Evolutionary conservation across 2,888 invertebrate species (phyloP).

Genomic region (Orthosia gracilis): DNA sequence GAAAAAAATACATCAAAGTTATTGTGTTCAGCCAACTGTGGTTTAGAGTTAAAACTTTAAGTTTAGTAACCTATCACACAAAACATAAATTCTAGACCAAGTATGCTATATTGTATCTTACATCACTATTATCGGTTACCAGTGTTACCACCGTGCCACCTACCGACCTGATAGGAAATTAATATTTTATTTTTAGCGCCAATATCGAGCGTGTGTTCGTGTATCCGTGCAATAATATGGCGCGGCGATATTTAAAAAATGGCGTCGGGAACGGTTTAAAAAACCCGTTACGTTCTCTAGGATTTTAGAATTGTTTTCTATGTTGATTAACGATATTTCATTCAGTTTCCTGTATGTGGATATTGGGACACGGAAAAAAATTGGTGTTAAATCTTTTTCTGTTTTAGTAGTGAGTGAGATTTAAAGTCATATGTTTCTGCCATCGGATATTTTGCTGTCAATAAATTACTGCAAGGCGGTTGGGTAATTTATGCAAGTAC

Average conservation of each 20-base stretch:
- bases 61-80: slow-evolving; percentile 45
- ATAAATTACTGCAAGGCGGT: background rate
- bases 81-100: slow-evolving; percentile 63
- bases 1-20: slow-evolving; percentile 11
- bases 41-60: slow-evolving; percentile 29
- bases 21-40: slow-evolving; percentile 21
- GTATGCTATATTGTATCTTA: slow-evolving; percentile 68
- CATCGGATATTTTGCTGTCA: background rate
- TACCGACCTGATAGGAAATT: slow-evolving; percentile 84
- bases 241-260: slow-evolving; percentile 84
- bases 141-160: slow-evolving; percentile 78
- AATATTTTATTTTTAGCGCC: slow-evolving; percentile 88
- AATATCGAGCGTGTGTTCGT: slow-evolving; percentile 79
- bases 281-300: slow-evolving; percentile 70
- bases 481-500: background rate
- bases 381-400: slow-evolving; percentile 36
- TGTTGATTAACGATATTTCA: slow-evolving; percentile 64
- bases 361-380: slow-evolving; percentile 26
- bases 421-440: background rate
- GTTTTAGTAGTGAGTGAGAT: slow-evolving; percentile 7
- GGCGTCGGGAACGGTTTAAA: slow-evolving; percentile 80
- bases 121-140: slow-evolving; percentile 75
- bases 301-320: slow-evolving; percentile 69
- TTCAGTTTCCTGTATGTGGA: slow-evolving; percentile 35
- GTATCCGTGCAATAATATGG: slow-evolving; percentile 81